Conservation (phyloP, 2,113 vertebrate species). For the Cynocephalus volans region DNA sequence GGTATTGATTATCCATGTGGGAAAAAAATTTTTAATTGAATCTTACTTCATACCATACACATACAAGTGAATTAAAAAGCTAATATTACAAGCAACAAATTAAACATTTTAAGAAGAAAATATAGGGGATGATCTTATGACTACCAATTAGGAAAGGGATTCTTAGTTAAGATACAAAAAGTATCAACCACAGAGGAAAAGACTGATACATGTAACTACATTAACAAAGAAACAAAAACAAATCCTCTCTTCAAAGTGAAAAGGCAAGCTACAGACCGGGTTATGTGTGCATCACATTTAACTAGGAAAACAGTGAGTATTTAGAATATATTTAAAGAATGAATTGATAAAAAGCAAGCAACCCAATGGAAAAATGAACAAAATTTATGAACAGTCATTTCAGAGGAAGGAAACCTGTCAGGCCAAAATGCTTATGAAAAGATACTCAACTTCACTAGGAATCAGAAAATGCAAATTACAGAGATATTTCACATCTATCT, state of each 20-base stretch:
- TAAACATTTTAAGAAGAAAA: slow-evolving; percentile 61
- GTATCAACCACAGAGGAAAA: slow-evolving; percentile 19
- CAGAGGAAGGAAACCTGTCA: slow-evolving; percentile 34
- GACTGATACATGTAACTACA: slow-evolving; percentile 4
- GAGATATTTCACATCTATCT: background rate
- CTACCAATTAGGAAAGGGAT: slow-evolving; percentile 13
- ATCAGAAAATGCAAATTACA: slow-evolving; percentile 38
- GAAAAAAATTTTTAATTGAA: background rate
- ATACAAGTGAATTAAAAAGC: slow-evolving; percentile 26
- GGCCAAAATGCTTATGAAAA: background rate
- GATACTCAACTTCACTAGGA: slow-evolving; percentile 25
- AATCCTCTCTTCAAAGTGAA: slow-evolving; percentile 37
- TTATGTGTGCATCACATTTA: background rate
- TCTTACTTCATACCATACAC: slow-evolving; percentile 22
- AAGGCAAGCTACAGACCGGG: background rate
- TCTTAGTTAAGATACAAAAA: slow-evolving; percentile 54
- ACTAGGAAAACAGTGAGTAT: background rate
- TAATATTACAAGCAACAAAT: slow-evolving; percentile 23
- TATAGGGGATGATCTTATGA: slow-evolving; percentile 51
- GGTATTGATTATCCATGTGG: background rate
- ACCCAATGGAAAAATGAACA: background rate
- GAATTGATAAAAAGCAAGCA: slow-evolving; percentile 41
- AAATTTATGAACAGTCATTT: background rate
- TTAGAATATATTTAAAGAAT: background rate
- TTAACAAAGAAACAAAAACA: slow-evolving; percentile 20